Evolutionary conservation across 35 echinoderm and acorn worm species (phyloP), one percentile per base, ranked within the genome.

Genomic region (Lytechinus variegatus): DNA sequence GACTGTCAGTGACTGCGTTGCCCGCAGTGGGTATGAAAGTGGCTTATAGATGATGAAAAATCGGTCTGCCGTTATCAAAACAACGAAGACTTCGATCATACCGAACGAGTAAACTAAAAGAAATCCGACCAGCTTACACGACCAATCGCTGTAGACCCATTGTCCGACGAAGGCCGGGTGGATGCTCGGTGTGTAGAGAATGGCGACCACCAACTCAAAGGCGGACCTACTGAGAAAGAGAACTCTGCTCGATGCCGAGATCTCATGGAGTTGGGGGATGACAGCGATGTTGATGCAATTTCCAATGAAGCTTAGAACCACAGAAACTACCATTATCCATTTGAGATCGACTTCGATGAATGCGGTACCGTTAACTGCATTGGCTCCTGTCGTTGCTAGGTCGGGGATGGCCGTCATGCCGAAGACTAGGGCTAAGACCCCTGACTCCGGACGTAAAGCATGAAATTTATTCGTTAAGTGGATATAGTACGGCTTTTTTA

Each of bases 31-130:
- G 52, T 90, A 90, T 2, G 29, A 54, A 12, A 90, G 52, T 1
- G 88, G 88, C 52, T 90, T 52, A 16, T 90, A 90, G 8, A 90
- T 90, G 88, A 90, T 90, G 88, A 44, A 90, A 33, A 90, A 90
- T 12, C 88, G 88, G 27, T 90, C 88, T 12, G 88, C 88, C 2
- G 88, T 90, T 19, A 33, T 90, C 88, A 90, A 10, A 27, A 90
- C 88, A 6, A 90, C 88, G 8, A 90, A 52, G 88, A 90, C 88
- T 27, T 90, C 88, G 11, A 90, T 54, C 88, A 90, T 90, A 21
- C 88, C 88, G 28, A 90, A 90, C 29, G 88, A 90, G 24, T 90
- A 90, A 14, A 90, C 88, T 44, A 90, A 33, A 14, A 90, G 28
- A 51, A 90, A 90, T 12, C 88, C 88, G 4, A 90, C 28, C 16